Percentiles rank a stretch among this genome's conserved stretches.
These are phyloP conservation scores for Myxocyprinus asiaticus DNA, from an alignment of 2,113 vertebrate genomes.

Conservation along the genomic window DNA sequence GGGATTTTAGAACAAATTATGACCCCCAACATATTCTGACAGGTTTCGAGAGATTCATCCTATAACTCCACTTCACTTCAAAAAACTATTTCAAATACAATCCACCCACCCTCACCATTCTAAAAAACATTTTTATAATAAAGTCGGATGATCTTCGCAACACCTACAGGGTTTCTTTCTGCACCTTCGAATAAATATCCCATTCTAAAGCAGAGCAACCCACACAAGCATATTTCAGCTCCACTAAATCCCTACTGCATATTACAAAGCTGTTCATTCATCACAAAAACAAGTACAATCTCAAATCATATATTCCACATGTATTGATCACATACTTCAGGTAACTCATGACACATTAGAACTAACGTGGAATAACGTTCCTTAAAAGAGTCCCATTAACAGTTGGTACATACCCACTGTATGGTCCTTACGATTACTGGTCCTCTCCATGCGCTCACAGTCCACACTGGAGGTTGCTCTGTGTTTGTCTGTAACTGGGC, in stretches of 20 bases:
- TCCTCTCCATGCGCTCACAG: constrained; percentile 64
- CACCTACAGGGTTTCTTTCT: background rate
- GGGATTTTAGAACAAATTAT: no score
- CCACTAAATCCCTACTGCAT: background rate
- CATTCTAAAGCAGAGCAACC: constrained; percentile 10
- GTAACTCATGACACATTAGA: background rate
- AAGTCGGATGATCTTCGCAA: no score
- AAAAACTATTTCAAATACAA: no score
- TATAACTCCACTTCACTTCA: no score
- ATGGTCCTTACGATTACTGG: constrained; percentile 62
- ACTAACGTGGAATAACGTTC: no score
- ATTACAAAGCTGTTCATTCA: constrained; percentile 11
- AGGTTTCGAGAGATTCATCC: no score
- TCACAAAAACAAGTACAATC: background rate
- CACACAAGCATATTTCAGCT: constrained; percentile 9
- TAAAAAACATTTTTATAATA: no score
- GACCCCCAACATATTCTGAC: no score
- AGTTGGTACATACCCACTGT: constrained; percentile 65
- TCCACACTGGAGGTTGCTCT: constrained; percentile 58
- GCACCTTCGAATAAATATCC: constrained; percentile 1
- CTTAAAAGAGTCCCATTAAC: background rate
- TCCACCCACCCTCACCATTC: no score
- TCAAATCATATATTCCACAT: background rate
- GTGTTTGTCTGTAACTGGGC: constrained; percentile 65
- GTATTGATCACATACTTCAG: background rate